Conservation (phyloP, 2,113 vertebrate species). For the Petroica traversi region DNA sequence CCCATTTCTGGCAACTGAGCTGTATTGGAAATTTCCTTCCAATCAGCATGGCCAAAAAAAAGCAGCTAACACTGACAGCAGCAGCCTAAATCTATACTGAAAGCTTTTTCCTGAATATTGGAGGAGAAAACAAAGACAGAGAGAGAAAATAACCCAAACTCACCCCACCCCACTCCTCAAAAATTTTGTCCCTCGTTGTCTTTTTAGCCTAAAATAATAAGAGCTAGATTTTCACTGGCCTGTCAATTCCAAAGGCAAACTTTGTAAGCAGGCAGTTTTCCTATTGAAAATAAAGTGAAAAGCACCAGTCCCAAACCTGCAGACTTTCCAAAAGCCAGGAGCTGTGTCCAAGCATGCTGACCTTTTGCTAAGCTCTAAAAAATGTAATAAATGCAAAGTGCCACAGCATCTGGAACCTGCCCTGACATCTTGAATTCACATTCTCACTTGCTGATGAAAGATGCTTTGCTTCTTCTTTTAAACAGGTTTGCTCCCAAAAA, state of each 20-base stretch:
- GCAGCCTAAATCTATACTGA: neutral
- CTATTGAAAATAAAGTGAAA: neutral
- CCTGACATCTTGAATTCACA: slow-evolving; percentile 18
- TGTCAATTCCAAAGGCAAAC: neutral
- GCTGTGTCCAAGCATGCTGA: neutral
- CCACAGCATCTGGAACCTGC: slow-evolving; percentile 20
- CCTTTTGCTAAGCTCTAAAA: slow-evolving; percentile 50
- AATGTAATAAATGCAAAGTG: slow-evolving; percentile 11
- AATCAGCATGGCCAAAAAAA: neutral
- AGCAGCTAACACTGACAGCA: neutral
- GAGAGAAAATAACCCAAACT: neutral
- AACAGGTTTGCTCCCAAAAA: neutral
- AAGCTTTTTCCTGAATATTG: neutral
- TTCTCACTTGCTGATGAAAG: slow-evolving; percentile 38
- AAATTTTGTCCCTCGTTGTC: neutral
- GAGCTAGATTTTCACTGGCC: neutral
- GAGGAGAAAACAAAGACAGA: neutral
- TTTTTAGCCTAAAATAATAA: neutral
- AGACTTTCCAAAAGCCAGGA: neutral
- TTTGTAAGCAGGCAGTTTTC: neutral
- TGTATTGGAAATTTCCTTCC: slow-evolving; percentile 60
- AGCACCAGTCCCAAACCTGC: neutral
- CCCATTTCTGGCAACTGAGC: neutral
- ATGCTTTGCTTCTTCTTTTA: neutral
- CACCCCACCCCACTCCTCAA: neutral